These are phyloP conservation scores for Propithecus deckenii DNA, from an alignment of 2,797 vertebrate genomes.

Conservation along the genomic window DNA sequence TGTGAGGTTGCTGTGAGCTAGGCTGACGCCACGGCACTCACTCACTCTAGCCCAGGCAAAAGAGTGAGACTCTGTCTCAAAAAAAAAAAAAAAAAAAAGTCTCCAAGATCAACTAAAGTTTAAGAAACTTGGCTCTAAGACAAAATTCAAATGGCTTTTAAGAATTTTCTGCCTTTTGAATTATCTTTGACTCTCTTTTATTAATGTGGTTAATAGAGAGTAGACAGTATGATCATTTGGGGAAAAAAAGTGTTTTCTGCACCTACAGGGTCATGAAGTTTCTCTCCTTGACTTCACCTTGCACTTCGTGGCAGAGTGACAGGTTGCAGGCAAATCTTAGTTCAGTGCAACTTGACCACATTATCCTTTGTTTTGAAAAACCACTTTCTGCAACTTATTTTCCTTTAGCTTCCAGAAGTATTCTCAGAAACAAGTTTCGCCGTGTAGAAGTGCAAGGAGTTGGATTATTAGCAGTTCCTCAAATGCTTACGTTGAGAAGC, in stretches of 20 bases:
- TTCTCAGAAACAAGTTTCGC: neutral
- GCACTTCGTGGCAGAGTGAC: neutral
- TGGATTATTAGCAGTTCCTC: neutral
- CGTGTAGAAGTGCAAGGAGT: neutral
- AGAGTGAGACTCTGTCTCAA: no score
- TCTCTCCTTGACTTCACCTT: neutral
- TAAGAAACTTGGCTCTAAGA: neutral
- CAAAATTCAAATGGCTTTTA: slow-evolving; percentile 8
- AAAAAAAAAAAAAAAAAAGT: neutral
- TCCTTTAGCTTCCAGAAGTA: neutral
- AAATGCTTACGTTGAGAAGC: neutral
- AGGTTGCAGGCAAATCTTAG: neutral
- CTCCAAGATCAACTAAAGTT: neutral
- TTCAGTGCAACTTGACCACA: neutral
- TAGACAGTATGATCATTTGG: neutral
- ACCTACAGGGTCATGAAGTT: neutral
- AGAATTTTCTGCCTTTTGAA: neutral
- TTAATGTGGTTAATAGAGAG: neutral
- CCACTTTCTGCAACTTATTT: neutral
- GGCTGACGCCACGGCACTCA: no score
- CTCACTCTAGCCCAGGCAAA: no score
- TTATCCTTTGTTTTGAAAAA: neutral
- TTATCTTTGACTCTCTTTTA: neutral
- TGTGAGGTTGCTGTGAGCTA: no score
- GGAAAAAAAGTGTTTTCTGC: neutral